Percentiles rank a stretch among this genome's conserved stretches.
Conservation (phyloP, 2,113 vertebrate genomes). For the Pachycephala philippinensis region DNA sequence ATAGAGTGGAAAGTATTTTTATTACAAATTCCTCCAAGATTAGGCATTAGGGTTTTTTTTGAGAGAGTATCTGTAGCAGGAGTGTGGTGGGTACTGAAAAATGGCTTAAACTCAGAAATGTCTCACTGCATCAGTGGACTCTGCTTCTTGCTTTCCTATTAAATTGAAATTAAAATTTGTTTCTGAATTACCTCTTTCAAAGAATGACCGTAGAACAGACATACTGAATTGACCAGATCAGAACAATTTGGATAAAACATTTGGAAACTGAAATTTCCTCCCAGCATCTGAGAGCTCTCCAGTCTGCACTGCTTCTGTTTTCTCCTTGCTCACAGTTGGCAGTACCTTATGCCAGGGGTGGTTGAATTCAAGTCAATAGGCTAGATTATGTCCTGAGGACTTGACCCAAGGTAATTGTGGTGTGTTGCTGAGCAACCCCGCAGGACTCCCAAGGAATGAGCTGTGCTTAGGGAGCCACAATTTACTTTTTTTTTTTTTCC, state of each 20-base stretch:
- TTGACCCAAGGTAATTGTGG: conserved; percentile 37
- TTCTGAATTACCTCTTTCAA: neutral
- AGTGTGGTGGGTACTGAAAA: neutral
- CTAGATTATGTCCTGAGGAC: conserved; percentile 41
- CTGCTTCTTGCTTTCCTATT: neutral
- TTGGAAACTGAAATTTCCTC: neutral
- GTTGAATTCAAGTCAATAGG: conserved; percentile 42
- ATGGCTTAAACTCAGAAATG: neutral
- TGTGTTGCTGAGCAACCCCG: conserved; percentile 15
- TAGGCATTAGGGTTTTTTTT: neutral
- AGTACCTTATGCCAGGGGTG: conserved; percentile 4
- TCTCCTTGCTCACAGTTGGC: neutral
- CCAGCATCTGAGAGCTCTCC: neutral
- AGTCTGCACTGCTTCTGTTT: neutral
- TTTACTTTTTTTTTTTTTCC: neutral
- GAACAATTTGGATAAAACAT: neutral
- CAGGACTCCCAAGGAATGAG: conserved; percentile 4
- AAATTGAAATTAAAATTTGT: neutral
- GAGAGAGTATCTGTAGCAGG: neutral
- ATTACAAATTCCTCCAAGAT: neutral
- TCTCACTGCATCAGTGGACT: neutral
- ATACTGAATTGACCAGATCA: neutral
- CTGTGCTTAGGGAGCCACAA: neutral
- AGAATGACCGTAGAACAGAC: neutral
- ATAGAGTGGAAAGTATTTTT: neutral